Evolutionary conservation across 2,888 invertebrate genomes (phyloP).

Genomic region (Augiades crinisus): DNA sequence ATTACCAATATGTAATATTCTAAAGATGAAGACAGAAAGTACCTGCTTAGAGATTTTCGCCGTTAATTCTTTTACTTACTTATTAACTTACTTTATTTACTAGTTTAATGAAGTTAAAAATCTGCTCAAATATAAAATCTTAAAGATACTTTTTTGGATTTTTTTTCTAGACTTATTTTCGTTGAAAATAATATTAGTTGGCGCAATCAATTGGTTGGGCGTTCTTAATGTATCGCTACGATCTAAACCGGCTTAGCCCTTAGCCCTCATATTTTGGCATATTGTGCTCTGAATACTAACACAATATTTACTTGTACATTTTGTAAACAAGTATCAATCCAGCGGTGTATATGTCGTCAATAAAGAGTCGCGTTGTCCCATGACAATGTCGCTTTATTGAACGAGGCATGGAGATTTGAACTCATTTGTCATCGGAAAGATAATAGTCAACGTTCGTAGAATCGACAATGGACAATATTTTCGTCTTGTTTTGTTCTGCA

Average conservation of each 20-base stretch:
- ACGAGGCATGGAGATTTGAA: slow-evolving; percentile 53
- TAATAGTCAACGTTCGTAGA: slow-evolving; percentile 60
- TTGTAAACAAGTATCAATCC: slow-evolving; percentile 28
- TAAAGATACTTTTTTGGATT: no score
- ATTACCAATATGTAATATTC: no score
- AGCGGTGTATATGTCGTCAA: slow-evolving; percentile 45
- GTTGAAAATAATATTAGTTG: no score
- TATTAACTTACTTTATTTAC: no score
- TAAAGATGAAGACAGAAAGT: no score
- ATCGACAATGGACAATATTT: slow-evolving; percentile 64
- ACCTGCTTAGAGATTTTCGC: no score
- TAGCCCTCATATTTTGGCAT: slow-evolving; percentile 37
- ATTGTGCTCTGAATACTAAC: not conserved
- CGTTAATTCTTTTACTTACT: no score
- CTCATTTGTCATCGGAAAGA: slow-evolving; percentile 68
- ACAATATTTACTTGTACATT: not conserved
- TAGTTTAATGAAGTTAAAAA: no score
- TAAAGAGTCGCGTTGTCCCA: slow-evolving; percentile 28
- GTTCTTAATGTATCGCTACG: slow-evolving; percentile 52
- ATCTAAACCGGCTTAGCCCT: slow-evolving; percentile 74
- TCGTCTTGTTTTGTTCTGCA: slow-evolving; percentile 44
- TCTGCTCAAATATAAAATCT: no score
- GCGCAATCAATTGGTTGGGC: no score
- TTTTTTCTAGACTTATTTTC: no score
- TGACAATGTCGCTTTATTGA: slow-evolving; percentile 32